Base-by-base conservation (phyloP, 2,113 vertebrate species). In the Tringa solitaria region DNA sequence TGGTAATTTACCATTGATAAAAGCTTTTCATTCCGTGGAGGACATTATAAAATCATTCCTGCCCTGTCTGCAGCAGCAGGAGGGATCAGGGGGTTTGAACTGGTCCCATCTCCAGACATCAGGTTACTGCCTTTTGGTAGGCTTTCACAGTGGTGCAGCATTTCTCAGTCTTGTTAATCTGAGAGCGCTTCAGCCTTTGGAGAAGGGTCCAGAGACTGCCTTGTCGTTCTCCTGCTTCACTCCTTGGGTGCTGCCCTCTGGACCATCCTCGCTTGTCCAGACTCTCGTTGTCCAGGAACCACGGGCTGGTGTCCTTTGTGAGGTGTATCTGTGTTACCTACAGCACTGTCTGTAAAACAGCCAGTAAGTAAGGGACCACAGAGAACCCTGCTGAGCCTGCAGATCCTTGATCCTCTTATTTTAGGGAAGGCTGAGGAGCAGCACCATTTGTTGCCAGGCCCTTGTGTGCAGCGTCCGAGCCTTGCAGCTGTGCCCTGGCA, bases 181-280 rank as follows among this genome's bases (percentile, higher is more conserved):
- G 23, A 64, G 72, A 89, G 83, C 37, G 16, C 39, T 87, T 81
- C 1, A 61, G 67, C 32, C 15, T 69, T 79, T 51, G 39, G 76
- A 39, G n/a, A 23, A 57, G 54, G 54, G 39, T 46, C 33, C 35
- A 33, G 79, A 35, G 63, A 4, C 35, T 64, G 72, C 80, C 80
- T 64, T 51, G 59, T 68, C 7, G 0, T 73, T 53, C 39, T 77
- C 10, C 59, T 57, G 1, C 61, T 45, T 45, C 61, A 20, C 16
- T 0, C 0, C 0, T 4, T n/a, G 75, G 67, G 56, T 76, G 83
- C 75, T 90, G 72, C 39, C 43, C 70, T 83, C 67, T 39, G 53
- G 35, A 50, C 56, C 75, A 39, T 45, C 70, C 2, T 0, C 11
- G 19, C 51, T 53, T 4, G 0, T 22, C 53, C 48, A 6, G 57